Evolutionary conservation across 2,113 vertebrate species (phyloP).

Genomic region (Embiotoca jacksoni): DNA sequence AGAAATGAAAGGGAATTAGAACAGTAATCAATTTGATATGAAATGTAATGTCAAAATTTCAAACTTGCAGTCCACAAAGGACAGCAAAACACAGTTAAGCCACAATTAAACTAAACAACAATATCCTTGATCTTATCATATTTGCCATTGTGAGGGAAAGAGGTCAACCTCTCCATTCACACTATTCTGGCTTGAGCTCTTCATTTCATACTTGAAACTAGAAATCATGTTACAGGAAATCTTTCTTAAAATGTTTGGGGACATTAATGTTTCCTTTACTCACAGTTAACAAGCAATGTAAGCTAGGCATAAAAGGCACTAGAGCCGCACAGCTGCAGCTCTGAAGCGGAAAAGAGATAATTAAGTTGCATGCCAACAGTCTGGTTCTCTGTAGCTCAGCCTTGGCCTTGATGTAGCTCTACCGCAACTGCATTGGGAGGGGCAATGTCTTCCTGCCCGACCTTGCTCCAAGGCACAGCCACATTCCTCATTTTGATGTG

Average conservation of each 20-base stretch:
- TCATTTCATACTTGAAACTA: neutral
- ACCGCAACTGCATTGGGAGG: neutral
- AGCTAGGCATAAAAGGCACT: neutral
- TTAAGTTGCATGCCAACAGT: slow-evolving; percentile 12
- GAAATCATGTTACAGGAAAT: neutral
- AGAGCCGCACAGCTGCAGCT: neutral
- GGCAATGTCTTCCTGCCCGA: slow-evolving; percentile 4
- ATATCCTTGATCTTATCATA: neutral
- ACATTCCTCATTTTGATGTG: slow-evolving; percentile 10
- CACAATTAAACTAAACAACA: neutral
- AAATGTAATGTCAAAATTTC: slow-evolving; percentile 24
- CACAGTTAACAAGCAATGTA: neutral
- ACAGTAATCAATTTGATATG: slow-evolving; percentile 32
- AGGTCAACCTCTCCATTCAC: neutral
- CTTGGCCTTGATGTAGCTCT: neutral
- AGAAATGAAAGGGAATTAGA: slow-evolving; percentile 45
- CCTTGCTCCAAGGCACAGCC: neutral
- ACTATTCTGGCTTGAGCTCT: neutral
- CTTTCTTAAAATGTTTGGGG: neutral
- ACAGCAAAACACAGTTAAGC: slow-evolving; percentile 13
- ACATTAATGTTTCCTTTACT: slow-evolving; percentile 3
- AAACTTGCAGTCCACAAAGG: neutral
- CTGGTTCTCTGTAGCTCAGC: neutral
- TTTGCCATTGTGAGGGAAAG: neutral
- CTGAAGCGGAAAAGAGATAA: slow-evolving; percentile 1